Conservation (phyloP, 2,888 invertebrate genomes). For the Byasa hedistus region DNA sequence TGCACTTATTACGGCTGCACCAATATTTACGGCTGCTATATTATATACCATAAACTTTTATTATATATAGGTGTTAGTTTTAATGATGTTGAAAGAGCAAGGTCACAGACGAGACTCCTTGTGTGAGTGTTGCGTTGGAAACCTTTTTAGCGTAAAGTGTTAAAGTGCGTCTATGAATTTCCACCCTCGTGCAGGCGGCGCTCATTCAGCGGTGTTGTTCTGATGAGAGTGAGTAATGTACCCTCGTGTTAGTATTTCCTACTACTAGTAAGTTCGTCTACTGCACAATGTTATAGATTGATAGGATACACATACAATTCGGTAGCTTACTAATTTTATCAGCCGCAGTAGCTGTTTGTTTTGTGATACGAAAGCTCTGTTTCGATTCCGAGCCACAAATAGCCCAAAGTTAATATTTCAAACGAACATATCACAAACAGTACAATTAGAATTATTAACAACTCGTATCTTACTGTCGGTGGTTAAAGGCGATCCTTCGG, state of each 20-base stretch:
- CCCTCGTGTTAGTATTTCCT: neutral
- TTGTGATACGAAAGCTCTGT: too few species aligned
- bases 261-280: neutral
- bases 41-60: too few species aligned
- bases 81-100: slow-evolving; percentile 8
- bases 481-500: too few species aligned
- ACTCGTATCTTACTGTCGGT: too few species aligned
- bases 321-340: too few species aligned
- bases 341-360: too few species aligned
- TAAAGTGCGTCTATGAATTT: slow-evolving; percentile 2
- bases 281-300: neutral
- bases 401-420: too few species aligned
- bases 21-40: too few species aligned
- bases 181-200: neutral
- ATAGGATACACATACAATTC: neutral
- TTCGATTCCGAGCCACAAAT: too few species aligned
- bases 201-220: slow-evolving; percentile 3
- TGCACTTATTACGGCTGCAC: too few species aligned
- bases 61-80: neutral
- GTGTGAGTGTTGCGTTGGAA: neutral
- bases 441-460: too few species aligned
- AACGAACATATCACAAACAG: too few species aligned
- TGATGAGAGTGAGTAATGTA: slow-evolving; percentile 3
- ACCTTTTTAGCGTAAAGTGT: neutral
- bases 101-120: neutral